These are phyloP conservation scores for Virgularia gustaviana DNA, from an alignment of 92 coral and sea anemone species.

Conservation along the genomic window DNA sequence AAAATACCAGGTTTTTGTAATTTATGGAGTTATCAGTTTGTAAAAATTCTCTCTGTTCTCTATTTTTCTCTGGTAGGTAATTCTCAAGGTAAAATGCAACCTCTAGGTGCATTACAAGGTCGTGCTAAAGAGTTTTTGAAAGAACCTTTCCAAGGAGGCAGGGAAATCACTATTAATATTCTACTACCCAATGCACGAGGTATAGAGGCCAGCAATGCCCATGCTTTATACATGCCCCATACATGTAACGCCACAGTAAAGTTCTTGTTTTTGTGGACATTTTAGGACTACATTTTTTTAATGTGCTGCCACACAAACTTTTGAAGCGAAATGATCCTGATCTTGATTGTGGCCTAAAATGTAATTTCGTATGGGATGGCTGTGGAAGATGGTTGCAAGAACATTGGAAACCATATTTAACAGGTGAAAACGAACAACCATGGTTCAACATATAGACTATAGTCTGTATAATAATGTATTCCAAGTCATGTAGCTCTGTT, in stretches of 20 bases:
- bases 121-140: constrained; percentile 72
- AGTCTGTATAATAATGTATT: too few relatives aligned
- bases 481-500: too few relatives aligned
- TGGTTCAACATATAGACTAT: neutral
- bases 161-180: constrained; percentile 57
- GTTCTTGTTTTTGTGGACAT: too few relatives aligned
- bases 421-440: constrained; percentile 16
- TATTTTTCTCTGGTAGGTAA: constrained; percentile 57
- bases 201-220: too few relatives aligned
- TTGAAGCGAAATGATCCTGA: constrained; percentile 25
- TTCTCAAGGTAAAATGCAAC: constrained; percentile 91
- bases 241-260: too few relatives aligned
- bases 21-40: neutral
- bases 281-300: constrained; percentile 45
- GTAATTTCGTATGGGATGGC: constrained; percentile 86
- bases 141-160: constrained; percentile 71
- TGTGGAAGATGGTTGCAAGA: constrained; percentile 83
- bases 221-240: too few relatives aligned
- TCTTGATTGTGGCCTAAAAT: constrained; percentile 66
- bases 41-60: too few relatives aligned
- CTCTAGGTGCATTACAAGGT: constrained; percentile 61
- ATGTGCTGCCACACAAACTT: constrained; percentile 24
- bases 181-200: constrained; percentile 71
- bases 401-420: constrained; percentile 72
- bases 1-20: neutral